Conservation (phyloP, 2,888 invertebrate genomes). For the Eupithecia vulgata region DNA sequence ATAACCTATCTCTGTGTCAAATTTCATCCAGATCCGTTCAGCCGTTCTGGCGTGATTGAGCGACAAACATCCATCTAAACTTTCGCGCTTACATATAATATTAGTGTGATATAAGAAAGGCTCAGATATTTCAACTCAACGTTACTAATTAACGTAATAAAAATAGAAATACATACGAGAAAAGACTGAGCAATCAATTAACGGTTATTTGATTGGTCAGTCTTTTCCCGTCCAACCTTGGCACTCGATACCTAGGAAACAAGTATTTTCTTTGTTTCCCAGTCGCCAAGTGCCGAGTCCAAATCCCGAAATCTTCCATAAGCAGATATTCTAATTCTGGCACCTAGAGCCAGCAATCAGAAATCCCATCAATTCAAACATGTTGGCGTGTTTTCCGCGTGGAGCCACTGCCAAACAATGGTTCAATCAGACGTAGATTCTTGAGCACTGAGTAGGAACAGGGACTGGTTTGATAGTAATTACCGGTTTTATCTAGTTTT, state of each 20-base stretch:
- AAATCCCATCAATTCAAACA: conserved; percentile 61
- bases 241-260: conserved; percentile 1
- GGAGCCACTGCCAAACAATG: conserved; percentile 70
- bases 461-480: conserved; percentile 48
- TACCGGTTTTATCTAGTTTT: not conserved
- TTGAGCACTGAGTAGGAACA: conserved; percentile 39
- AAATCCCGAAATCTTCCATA: conserved; percentile 47
- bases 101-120: no score
- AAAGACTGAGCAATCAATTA: no score
- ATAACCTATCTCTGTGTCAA: no score
- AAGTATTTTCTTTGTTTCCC: conserved; percentile 22
- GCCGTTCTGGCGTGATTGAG: no score
- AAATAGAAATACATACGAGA: no score
- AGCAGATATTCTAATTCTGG: conserved; percentile 51
- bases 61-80: no score
- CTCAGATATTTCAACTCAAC: no score
- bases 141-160: no score
- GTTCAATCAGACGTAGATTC: conserved; percentile 44
- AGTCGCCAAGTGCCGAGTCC: conserved; percentile 31
- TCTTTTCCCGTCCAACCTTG: not conserved
- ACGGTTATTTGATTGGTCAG: not conserved
- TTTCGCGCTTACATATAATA: no score
- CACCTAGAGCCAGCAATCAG: conserved; percentile 52
- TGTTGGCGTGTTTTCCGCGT: conserved; percentile 65
- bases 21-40: no score